phyloP scores from a whole-genome alignment of 2,113 vertebrate species.

The Camelus bactrianus region DNA sequence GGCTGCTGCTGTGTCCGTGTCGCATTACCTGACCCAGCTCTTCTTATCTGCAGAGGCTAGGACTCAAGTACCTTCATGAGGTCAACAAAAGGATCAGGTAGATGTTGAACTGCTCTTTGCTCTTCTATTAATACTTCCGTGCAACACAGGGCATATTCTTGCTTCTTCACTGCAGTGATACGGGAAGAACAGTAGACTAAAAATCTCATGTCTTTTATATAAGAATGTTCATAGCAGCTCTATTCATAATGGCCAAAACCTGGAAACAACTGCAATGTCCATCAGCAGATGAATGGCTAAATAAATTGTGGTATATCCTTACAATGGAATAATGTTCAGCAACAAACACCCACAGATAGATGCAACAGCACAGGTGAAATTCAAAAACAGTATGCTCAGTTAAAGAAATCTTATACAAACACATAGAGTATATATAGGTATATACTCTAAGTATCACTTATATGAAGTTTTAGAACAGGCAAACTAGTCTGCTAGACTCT shows the following conservation, averaged over 20 bases:
- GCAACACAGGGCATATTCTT: background rate
- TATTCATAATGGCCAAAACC: background rate
- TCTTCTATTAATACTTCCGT: background rate
- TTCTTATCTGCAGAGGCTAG: constrained; percentile 13
- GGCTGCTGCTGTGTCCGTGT: background rate
- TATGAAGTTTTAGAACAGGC: background rate
- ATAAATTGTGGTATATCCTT: background rate
- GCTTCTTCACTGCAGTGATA: background rate
- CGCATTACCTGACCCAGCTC: constrained; percentile 26
- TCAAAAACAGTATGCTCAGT: background rate
- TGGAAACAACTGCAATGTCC: constrained; percentile 3
- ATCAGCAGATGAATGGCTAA: background rate
- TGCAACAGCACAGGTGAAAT: background rate
- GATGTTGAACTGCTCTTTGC: constrained; percentile 19
- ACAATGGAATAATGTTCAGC: background rate
- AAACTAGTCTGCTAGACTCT: background rate
- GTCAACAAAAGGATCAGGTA: background rate
- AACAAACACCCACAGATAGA: background rate
- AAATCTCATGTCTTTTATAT: background rate
- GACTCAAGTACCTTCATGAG: background rate
- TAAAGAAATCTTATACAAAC: background rate
- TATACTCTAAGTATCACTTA: background rate
- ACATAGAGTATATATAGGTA: background rate
- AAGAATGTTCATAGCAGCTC: background rate
- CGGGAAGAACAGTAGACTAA: background rate